Evolutionary conservation across 2,797 vertebrate species (phyloP), one percentile per base, ranked within the genome.

Genomic region (Garrulus glandarius): DNA sequence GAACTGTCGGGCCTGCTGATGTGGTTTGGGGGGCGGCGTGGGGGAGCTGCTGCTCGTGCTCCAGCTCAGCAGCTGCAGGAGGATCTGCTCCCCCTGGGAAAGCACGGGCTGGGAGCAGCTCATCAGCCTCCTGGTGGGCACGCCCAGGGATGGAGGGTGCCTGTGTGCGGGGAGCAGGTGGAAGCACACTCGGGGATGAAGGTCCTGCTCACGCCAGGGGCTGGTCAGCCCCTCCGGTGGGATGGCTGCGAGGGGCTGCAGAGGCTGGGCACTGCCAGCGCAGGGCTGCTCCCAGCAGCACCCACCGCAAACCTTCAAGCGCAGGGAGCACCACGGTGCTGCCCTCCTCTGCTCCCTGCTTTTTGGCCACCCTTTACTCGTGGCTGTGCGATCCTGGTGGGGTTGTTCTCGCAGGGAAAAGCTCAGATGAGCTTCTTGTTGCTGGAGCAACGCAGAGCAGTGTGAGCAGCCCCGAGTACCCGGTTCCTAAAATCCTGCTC

Each of bases 1-100:
- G 50, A 23, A 22, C 29, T 32, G 57, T 18, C 0, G 3, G 10
- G 37, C 12, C 18, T 1, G 4, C 17, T 0, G 0, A 15, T 2
- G 24, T 15, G 55, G 27, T 41, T 26, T 65, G 41, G 57, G 57
- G 57, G 24, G 44, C 0, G 4, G 44, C 0, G 1, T 0, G 2
- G 19, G 55, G 77, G 44, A 68, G 50, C 27, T 22, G 49, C 43
- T 72, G 47, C 32, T 2, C 3, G 5, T 32, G 52, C 71, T 91
- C 49, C 59, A 8, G 13, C 68, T 1, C 1, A 4, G 70, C 59
- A 64, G 75, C 75, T 5, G 5, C 5, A 1, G 79, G 41, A 90
- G 29, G 6, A 69, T 43, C 46, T 71, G 57, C 49, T 85, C 70
- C 71, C 53, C 41, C 39, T 47, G 78, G 80, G 59, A 19, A 50